Conservation (phyloP, 2,113 vertebrate species). For the Oenanthe melanoleuca region DNA sequence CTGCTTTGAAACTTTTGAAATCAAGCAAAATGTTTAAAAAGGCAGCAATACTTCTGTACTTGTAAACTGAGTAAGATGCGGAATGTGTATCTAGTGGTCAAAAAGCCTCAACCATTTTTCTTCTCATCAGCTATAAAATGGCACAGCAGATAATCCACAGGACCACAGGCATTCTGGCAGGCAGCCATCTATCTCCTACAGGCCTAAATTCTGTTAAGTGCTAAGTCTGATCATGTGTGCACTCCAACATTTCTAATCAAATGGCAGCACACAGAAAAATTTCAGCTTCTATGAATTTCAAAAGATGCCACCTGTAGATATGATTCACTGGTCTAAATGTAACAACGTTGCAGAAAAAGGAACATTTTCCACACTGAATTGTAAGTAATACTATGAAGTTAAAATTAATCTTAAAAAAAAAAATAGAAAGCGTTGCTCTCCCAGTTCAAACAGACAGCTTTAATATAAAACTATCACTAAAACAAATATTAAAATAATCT, state of each 20-base stretch:
- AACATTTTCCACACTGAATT: neutral
- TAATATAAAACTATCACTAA: neutral
- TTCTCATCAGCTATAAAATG: neutral
- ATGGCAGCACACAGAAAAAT: neutral
- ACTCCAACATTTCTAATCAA: neutral
- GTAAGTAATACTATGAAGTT: neutral
- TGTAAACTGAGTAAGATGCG: neutral
- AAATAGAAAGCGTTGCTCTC: neutral
- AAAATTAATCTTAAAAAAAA: neutral
- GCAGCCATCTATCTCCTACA: neutral
- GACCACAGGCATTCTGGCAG: slow-evolving; percentile 22
- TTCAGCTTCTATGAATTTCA: neutral
- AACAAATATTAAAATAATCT: neutral
- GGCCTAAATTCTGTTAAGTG: neutral
- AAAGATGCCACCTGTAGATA: neutral
- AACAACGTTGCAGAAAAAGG: fast-evolving
- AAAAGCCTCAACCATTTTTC: neutral
- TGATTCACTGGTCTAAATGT: neutral
- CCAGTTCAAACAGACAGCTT: neutral
- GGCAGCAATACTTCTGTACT: neutral
- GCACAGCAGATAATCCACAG: slow-evolving; percentile 22
- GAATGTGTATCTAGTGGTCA: neutral
- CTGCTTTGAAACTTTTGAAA: neutral
- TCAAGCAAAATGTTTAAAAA: neutral
- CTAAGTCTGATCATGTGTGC: neutral